phyloP scores from a whole-genome alignment of 2,113 vertebrate species.

The Calidris pygmaea region DNA sequence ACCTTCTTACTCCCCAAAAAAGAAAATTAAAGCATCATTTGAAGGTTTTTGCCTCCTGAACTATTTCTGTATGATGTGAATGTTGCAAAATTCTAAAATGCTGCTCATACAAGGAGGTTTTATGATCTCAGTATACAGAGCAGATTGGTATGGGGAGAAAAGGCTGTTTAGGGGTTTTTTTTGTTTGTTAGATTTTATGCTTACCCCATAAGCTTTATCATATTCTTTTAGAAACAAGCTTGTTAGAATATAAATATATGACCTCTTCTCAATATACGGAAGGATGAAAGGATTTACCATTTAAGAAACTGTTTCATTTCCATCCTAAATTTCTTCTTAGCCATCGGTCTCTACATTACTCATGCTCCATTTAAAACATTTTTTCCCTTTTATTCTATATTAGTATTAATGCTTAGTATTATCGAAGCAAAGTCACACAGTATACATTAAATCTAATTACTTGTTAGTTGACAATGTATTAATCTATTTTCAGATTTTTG shows the following conservation, averaged over 20 bases:
- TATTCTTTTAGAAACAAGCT: background rate
- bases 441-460: background rate
- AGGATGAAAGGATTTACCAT: background rate
- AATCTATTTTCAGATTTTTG: background rate
- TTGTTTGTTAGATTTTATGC: background rate
- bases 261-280: background rate
- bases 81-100: background rate
- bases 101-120: background rate
- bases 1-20: background rate
- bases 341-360: background rate
- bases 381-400: background rate
- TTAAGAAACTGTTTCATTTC: background rate
- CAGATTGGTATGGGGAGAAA: background rate
- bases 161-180: background rate
- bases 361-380: background rate
- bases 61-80: background rate
- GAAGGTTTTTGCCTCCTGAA: background rate
- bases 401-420: background rate
- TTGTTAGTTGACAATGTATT: background rate
- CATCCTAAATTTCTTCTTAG: background rate
- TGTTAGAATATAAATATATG: background rate
- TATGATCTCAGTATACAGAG: background rate
- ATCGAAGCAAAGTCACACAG: background rate
- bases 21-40: background rate
- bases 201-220: background rate